Conservation (phyloP, 2,888 invertebrate genomes). For the Rotaria sp. region DNA sequence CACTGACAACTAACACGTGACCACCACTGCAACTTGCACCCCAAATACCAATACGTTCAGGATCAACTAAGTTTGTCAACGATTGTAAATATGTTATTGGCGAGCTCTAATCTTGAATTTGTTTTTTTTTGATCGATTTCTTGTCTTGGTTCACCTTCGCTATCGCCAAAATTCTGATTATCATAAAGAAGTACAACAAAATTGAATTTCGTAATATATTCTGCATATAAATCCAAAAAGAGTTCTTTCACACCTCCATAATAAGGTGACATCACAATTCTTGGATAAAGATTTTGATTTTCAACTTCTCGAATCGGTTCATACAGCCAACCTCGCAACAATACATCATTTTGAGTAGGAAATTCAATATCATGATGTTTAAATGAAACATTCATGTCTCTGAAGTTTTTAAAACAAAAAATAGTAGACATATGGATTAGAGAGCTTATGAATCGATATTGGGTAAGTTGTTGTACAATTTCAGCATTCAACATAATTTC, state of each 20-base stretch:
- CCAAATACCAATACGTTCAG: background rate
- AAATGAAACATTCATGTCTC: background rate
- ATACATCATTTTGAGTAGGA: background rate
- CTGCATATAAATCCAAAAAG: background rate
- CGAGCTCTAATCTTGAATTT: background rate
- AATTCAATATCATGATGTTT: background rate
- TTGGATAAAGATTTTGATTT: background rate
- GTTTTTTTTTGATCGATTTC: background rate
- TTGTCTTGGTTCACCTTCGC: background rate
- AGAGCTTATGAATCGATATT: no score
- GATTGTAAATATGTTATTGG: background rate
- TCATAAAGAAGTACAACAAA: conserved; percentile 10
- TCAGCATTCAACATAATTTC: no score
- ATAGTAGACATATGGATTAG: no score
- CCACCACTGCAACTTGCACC: conserved; percentile 1
- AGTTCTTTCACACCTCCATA: background rate
- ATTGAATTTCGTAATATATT: background rate
- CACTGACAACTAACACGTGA: background rate
- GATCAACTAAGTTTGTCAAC: background rate
- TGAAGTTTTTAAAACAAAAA: no score
- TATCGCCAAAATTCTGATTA: background rate
- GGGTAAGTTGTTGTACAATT: no score
- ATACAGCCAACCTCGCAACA: background rate
- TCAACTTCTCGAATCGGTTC: background rate
- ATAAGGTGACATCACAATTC: background rate